Evolutionary conservation across 2,888 invertebrate species (phyloP), one percentile per base, ranked within the genome.

Genomic region (Eupithecia insigniata): DNA sequence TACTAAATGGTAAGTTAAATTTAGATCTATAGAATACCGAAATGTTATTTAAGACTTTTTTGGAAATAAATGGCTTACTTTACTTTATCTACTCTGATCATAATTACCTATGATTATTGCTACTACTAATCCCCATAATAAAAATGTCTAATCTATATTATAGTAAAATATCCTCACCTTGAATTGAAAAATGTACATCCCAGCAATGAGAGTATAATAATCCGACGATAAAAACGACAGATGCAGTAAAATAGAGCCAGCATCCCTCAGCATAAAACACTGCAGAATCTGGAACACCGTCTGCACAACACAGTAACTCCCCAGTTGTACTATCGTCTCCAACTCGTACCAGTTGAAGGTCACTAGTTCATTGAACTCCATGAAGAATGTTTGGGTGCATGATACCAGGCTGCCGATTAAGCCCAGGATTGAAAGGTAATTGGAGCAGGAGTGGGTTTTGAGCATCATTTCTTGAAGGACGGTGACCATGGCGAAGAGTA

Each of bases 161-260:
- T 22, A 22, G 22, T 10, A 22, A 10, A 55, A 4, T 26, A 26
- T 12, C n/a, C 87, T 89, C 86, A 97, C 97, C 95, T 96, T 96
- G 88, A 97, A 97, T 78, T 97, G 96, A 90, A 97, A 97, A 78
- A 97, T 95, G 82, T 96, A 95, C 90, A 98, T 96, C 79, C 98
- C 98, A 80, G 96, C 95, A 66, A 98, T 95, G 28, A 98, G 95
- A 5, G 97, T 96, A 88, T 98, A 98, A 89, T 97, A 98, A 90
- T 98, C 97, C 2, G 98, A 96, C 0, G 98, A 97, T 71, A 98
- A 91, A 73, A 98, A 95, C 14, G 97, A 97, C 78, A 98, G 91
- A 89, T 98, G 98, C 86, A 97, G 94, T 80, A 97, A 95, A 65
- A 98, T 96, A n/a, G 98, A 97, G 16, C 97, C 97, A 16, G 97